A percentile compares a stretch with the other conserved stretches of the same genome.
phyloP scores from a whole-genome alignment of 2,797 vertebrate genomes.

The Agapornis canus region DNA sequence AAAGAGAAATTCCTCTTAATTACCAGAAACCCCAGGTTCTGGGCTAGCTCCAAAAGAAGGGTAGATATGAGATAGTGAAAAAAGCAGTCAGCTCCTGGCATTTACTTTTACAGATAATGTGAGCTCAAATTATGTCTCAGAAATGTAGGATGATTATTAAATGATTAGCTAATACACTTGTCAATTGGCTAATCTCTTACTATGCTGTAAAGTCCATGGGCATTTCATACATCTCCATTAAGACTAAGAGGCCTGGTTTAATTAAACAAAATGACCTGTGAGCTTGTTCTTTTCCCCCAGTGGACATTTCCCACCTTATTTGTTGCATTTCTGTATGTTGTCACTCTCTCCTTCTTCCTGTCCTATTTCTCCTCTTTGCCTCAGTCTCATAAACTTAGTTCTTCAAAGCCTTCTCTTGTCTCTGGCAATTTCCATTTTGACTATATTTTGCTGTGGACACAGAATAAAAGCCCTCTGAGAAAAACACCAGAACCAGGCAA shows the following conservation, averaged over 20 bases:
- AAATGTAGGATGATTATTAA: not conserved
- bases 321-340: not conserved
- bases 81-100: not conserved
- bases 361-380: not conserved
- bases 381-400: not conserved
- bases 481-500: not conserved
- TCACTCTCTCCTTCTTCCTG: not conserved
- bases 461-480: not conserved
- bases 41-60: not conserved
- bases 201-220: not conserved
- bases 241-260: not conserved
- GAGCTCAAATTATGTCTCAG: not conserved
- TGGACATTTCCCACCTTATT: not conserved
- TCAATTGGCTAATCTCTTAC: not conserved
- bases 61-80: not conserved
- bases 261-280: not conserved
- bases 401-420: not conserved
- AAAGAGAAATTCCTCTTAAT: accelerated
- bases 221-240: not conserved
- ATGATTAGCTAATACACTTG: not conserved
- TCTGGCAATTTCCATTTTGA: not conserved
- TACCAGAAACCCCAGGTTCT: not conserved
- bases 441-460: not conserved
- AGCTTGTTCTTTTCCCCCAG: accelerated
- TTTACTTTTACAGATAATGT: not conserved